Percentiles rank a stretch among this genome's conserved stretches.
Evolutionary conservation across 2,888 invertebrate species (phyloP).

Genomic region (Heliconius sara): DNA sequence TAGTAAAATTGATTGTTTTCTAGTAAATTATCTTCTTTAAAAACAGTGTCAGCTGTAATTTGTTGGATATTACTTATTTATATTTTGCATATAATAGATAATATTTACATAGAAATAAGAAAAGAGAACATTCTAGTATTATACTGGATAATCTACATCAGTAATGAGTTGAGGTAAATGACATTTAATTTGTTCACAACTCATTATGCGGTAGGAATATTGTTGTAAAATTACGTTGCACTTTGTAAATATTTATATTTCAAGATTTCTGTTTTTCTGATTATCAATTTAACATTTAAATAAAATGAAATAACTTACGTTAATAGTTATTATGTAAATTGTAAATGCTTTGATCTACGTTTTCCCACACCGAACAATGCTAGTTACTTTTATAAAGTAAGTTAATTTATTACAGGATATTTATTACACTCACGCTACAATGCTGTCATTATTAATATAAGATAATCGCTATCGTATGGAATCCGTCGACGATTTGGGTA

Average conservation of each 20-base stretch:
- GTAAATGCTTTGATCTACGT: not conserved
- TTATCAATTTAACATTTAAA: slow-evolving; percentile 7
- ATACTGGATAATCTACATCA: slow-evolving; percentile 29
- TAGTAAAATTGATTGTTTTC: slow-evolving; percentile 1
- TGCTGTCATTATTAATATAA: not conserved
- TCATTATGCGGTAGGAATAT: slow-evolving; percentile 25
- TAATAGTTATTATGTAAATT: not conserved
- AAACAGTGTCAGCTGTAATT: slow-evolving; percentile 2
- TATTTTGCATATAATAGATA: slow-evolving; percentile 6
- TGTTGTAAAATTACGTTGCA: slow-evolving; percentile 31
- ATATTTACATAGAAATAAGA: slow-evolving; percentile 24
- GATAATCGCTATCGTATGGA: too few relatives aligned
- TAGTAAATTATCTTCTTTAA: not conserved
- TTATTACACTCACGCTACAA: slow-evolving; percentile 1
- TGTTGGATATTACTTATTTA: slow-evolving; percentile 6
- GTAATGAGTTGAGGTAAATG: slow-evolving; percentile 37
- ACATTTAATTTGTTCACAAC: slow-evolving; percentile 30
- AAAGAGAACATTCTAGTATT: slow-evolving; percentile 21
- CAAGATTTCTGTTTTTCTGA: slow-evolving; percentile 38
- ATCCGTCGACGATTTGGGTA: not conserved
- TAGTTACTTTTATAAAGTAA: not conserved
- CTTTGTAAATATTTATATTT: slow-evolving; percentile 34
- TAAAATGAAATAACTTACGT: not conserved
- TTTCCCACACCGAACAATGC: not conserved
- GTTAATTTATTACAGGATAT: not conserved